Evolutionary conservation across 2,888 invertebrate species (phyloP).

Genomic region (Dolichopus griseipennis): DNA sequence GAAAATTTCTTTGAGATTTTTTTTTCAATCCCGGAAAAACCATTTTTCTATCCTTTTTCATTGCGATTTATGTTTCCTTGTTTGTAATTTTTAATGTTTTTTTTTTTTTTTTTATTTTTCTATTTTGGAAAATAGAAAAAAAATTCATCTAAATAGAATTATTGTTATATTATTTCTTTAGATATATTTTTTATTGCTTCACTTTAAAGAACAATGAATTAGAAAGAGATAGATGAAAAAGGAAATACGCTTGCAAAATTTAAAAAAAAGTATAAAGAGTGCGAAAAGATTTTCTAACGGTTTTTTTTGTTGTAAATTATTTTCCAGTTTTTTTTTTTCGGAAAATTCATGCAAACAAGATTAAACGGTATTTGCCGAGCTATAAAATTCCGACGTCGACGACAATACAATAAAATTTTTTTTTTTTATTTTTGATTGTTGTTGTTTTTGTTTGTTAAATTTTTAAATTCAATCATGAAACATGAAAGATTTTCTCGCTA

Average conservation of each 20-base stretch:
- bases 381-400: conserved; percentile 9
- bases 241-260: not conserved
- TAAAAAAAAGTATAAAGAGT: conserved; percentile 1
- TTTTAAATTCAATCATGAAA: conserved; percentile 6
- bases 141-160: not conserved
- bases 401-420: conserved; percentile 1
- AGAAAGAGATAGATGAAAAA: not conserved
- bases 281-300: not conserved
- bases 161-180: not conserved
- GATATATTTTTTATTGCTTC: not conserved
- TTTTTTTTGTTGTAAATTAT: too few relatives aligned
- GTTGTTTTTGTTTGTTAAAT: not conserved
- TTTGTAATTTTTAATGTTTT: not conserved
- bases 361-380: conserved; percentile 7
- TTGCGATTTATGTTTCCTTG: not conserved
- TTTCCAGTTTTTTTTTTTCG: too few relatives aligned
- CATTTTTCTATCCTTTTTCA: not conserved
- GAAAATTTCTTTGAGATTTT: too few relatives aligned
- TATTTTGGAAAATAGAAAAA: not conserved
- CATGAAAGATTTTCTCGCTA: conserved; percentile 5
- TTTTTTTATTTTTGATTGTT: not conserved
- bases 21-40: not conserved
- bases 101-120: not conserved
- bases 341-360: conserved; percentile 7
- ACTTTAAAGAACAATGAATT: not conserved